Conservation (phyloP, 2,888 invertebrate species). For the Papilio protenor region DNA sequence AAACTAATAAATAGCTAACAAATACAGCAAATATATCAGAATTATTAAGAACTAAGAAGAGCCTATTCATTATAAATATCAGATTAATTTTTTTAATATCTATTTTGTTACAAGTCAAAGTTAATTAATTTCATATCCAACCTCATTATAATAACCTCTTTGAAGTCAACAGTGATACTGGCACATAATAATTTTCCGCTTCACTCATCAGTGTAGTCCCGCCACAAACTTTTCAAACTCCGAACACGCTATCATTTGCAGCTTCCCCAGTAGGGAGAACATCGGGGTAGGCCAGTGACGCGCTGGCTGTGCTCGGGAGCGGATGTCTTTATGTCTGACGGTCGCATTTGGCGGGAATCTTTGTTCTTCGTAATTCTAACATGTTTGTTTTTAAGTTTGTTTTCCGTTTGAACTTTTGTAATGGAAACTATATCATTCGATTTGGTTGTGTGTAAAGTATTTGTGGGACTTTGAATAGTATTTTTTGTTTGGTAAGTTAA, state of each 20-base stretch:
- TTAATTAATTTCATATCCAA: conserved; percentile 1
- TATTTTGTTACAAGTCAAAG: neutral
- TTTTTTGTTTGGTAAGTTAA: conserved; percentile 27
- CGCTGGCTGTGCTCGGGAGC: conserved; percentile 54
- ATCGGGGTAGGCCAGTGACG: conserved; percentile 58
- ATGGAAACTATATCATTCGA: neutral
- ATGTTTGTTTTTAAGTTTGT: conserved; percentile 12
- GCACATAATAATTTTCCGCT: conserved; percentile 45
- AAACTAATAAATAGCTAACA: too few species aligned
- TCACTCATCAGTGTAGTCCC: conserved; percentile 48
- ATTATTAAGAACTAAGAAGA: too few species aligned
- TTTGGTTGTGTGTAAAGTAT: conserved; percentile 18
- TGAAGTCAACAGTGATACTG: conserved; percentile 1
- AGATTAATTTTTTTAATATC: too few species aligned
- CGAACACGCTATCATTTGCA: conserved; percentile 65
- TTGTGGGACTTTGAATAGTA: conserved; percentile 29
- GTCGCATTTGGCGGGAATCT: conserved; percentile 60
- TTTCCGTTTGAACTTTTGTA: conserved; percentile 6
- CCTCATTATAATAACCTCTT: neutral
- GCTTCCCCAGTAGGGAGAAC: conserved; percentile 49
- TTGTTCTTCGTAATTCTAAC: conserved; percentile 52
- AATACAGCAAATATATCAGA: too few species aligned
- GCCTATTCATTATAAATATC: too few species aligned
- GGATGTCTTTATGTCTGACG: conserved; percentile 53
- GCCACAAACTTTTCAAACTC: conserved; percentile 63